phyloP scores from a whole-genome alignment of 30 jellyfish, hydroid and myxozoan genomes.

The Aurelia sp. region DNA sequence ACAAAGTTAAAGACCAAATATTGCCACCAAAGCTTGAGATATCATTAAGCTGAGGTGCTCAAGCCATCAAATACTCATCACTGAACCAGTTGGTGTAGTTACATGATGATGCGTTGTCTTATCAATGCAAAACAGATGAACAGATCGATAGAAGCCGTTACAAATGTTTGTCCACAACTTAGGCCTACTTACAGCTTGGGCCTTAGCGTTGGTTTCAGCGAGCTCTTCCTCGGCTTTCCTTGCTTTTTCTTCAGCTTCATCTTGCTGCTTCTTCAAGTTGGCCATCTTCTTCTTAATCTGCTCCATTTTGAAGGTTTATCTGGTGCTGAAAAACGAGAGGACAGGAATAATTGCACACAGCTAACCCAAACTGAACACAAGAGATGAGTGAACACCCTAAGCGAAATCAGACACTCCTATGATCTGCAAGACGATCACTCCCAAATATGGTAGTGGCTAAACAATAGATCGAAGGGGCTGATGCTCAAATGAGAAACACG shows the following conservation, averaged over 20 bases:
- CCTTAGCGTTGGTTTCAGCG: constrained; percentile 83
- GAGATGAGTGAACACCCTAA: constrained; percentile 42
- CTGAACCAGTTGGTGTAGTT: too few species aligned
- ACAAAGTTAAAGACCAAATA: too few species aligned
- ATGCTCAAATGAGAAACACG: too few species aligned
- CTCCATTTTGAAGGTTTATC: constrained; percentile 70
- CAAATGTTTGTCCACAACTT: too few species aligned
- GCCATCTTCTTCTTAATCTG: constrained; percentile 93
- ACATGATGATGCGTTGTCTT: too few species aligned
- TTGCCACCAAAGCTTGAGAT: too few species aligned
- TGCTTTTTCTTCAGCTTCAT: constrained; percentile 94
- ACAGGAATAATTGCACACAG: not conserved
- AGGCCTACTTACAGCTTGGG: constrained; percentile 77
- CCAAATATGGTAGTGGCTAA: constrained; percentile 47
- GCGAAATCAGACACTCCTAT: constrained; percentile 62
- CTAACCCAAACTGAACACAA: not conserved
- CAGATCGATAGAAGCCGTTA: constrained; percentile 1
- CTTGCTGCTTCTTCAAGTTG: constrained; percentile 70
- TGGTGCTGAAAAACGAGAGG: not conserved
- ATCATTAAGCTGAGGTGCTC: too few species aligned
- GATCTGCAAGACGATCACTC: constrained; percentile 24
- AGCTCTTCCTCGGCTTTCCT: constrained; percentile 89
- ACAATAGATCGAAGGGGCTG: constrained; percentile 41
- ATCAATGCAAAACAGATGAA: not conserved
- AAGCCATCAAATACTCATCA: too few species aligned